A percentile compares a stretch with the other conserved stretches of the same genome.
phyloP scores from a whole-genome alignment of 2,888 invertebrate species.

The Tupiocoris notatus region DNA sequence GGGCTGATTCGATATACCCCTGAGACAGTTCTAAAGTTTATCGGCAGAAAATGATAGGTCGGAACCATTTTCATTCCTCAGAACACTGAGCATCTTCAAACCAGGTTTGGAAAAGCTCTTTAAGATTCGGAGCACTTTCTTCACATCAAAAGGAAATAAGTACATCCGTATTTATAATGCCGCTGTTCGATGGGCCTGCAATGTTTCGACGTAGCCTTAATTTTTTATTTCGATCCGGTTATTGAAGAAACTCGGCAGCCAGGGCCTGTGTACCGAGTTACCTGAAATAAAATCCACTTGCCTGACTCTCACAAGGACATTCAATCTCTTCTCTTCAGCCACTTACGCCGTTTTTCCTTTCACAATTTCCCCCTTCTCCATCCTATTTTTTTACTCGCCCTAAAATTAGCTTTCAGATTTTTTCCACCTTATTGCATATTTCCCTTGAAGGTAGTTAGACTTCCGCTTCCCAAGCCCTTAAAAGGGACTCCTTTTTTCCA shows the following conservation, averaged over 20 bases:
- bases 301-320: background rate
- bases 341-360: conserved; percentile 3
- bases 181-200: background rate
- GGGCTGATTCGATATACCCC: too few relatives aligned
- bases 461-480: background rate
- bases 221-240: background rate
- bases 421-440: conserved; percentile 17
- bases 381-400: background rate
- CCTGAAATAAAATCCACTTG: background rate
- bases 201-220: background rate
- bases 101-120: too few relatives aligned
- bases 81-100: too few relatives aligned
- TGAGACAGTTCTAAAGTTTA: too few relatives aligned
- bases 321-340: background rate
- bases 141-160: background rate
- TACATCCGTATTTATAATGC: too few relatives aligned
- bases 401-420: conserved; percentile 14
- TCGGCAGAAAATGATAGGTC: too few relatives aligned
- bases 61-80: too few relatives aligned
- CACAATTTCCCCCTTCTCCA: background rate
- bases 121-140: too few relatives aligned
- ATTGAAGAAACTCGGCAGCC: background rate
- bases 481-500: background rate
- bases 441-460: conserved; percentile 15
- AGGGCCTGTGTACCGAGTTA: background rate